Evolutionary conservation across 2,888 invertebrate genomes (phyloP).

Genomic region (Gerris lacustris): DNA sequence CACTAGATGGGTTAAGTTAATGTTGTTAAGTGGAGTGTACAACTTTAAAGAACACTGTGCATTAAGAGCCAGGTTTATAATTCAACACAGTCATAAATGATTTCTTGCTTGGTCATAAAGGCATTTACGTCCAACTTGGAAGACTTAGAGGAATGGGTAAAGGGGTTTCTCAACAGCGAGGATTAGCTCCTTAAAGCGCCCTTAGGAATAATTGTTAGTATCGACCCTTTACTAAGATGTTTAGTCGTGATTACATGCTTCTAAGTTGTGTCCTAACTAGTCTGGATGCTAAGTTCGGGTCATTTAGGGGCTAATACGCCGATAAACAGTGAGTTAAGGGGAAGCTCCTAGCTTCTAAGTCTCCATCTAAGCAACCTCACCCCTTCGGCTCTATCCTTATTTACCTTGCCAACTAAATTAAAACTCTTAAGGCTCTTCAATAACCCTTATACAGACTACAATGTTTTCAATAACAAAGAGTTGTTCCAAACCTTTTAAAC

Average conservation of each 20-base stretch:
- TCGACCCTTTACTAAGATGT: background rate
- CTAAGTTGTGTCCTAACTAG: conserved; percentile 3
- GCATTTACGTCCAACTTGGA: no score
- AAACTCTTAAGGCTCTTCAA: no score
- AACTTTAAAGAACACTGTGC: no score
- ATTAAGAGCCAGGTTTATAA: no score
- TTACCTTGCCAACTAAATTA: background rate
- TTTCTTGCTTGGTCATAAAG: no score
- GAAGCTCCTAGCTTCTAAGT: background rate
- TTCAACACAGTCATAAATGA: no score
- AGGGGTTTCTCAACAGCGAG: background rate
- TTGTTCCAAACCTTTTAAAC: no score
- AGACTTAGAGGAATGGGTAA: no score
- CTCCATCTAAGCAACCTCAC: background rate
- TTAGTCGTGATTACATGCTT: conserved; percentile 3
- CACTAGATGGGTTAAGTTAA: no score
- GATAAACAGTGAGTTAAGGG: background rate
- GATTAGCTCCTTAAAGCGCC: background rate
- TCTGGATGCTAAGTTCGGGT: background rate
- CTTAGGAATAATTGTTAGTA: background rate
- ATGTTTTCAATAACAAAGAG: no score
- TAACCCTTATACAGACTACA: no score
- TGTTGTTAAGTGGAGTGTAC: no score
- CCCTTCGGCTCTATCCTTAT: background rate
- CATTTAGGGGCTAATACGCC: conserved; percentile 3